Evolutionary conservation across 1,140 invertebrate genomes (phyloP).

Genomic region (Bombus picipes): DNA sequence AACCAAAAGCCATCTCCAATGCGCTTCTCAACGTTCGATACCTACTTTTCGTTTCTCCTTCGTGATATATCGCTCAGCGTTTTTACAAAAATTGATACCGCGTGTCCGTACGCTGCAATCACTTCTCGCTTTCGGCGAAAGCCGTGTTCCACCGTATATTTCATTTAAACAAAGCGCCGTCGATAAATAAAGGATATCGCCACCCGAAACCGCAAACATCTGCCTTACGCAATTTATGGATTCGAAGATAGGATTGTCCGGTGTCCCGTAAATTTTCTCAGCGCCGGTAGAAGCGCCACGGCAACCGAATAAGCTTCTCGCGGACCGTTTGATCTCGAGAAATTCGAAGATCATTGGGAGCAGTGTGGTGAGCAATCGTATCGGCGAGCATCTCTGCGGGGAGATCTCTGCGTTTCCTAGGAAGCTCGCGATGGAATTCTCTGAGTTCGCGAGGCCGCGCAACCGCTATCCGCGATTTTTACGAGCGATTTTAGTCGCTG

Average conservation of each 20-base stretch:
- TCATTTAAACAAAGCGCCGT: conserved; percentile 3
- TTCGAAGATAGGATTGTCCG: conserved; percentile 29
- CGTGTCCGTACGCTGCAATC: neutral
- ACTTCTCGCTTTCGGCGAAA: too few species aligned
- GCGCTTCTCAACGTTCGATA: neutral
- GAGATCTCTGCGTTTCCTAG: neutral
- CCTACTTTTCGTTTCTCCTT: neutral
- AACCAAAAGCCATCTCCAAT: neutral
- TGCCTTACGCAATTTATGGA: conserved; percentile 23
- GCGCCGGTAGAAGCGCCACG: neutral
- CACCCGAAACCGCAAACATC: neutral
- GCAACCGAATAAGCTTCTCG: conserved; percentile 1
- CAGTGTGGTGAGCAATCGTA: neutral
- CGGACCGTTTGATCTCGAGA: conserved; percentile 32
- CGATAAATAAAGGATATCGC: conserved; percentile 16
- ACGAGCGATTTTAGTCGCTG: too few species aligned
- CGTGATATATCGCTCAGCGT: neutral
- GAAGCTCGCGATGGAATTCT: too few species aligned
- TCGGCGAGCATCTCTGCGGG: neutral
- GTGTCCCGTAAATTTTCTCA: conserved; percentile 15
- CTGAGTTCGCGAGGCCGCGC: neutral
- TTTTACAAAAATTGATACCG: neutral
- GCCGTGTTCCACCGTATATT: neutral
- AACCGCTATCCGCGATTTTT: neutral
- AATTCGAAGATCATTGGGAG: conserved; percentile 26